phyloP scores from a whole-genome alignment of 2,888 invertebrate genomes.

The Tethea ocularis region DNA sequence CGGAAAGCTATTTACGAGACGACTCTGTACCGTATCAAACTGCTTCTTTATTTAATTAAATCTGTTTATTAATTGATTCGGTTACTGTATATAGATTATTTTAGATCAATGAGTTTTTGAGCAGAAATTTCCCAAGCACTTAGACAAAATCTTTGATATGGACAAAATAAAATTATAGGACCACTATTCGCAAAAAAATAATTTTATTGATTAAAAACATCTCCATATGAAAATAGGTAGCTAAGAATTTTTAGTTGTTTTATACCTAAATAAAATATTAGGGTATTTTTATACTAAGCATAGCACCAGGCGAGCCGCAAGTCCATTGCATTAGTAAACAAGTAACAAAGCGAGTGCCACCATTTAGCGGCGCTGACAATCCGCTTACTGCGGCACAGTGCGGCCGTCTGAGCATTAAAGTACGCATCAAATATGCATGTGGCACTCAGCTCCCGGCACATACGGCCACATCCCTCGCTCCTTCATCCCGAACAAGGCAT shows the following conservation, averaged over 20 bases:
- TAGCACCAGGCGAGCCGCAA: conserved; percentile 12
- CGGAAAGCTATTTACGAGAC: conserved; percentile 16
- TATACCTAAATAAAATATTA: conserved; percentile 21
- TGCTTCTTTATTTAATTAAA: background rate
- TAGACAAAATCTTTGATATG: no score
- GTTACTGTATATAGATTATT: no score
- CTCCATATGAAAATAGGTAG: no score
- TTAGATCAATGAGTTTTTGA: no score
- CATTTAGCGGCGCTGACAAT: conserved; percentile 64
- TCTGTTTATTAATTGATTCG: no score
- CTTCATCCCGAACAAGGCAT: conserved; percentile 17
- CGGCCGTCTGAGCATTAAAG: conserved; percentile 50
- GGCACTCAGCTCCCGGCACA: conserved; percentile 50
- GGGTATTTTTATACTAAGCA: conserved; percentile 18
- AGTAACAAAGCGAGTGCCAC: conserved; percentile 61
- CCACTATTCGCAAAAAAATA: no score
- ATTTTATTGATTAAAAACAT: no score
- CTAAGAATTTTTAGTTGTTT: background rate
- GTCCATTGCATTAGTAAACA: conserved; percentile 37
- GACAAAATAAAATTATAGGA: no score
- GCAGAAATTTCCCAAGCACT: no score
- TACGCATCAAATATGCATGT: conserved; percentile 70
- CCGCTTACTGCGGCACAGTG: conserved; percentile 54
- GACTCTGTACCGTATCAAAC: background rate
- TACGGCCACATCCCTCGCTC: conserved; percentile 27